These are phyloP conservation scores for Gambusia affinis DNA, from an alignment of 2,113 vertebrate genomes.

Conservation along the genomic window DNA sequence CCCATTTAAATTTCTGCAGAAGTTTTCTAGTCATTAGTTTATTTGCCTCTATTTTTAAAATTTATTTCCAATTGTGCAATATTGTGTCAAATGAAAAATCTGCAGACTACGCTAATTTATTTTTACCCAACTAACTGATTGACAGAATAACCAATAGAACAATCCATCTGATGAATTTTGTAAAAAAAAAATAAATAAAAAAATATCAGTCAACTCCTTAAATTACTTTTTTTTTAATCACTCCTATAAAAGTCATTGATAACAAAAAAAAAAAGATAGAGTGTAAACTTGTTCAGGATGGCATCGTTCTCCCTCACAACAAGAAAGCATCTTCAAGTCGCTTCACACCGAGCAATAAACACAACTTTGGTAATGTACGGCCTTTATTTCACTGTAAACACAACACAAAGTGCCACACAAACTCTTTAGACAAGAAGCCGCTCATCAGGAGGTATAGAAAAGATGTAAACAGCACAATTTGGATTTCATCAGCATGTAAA, in stretches of 20 bases:
- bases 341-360: conserved; percentile 22
- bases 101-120: too few relatives aligned
- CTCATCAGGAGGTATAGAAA: conserved; percentile 12
- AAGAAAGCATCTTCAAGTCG: conserved; percentile 2
- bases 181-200: too few relatives aligned
- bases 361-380: conserved; percentile 17
- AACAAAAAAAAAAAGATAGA: neutral
- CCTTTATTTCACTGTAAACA: conserved; percentile 16
- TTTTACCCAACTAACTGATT: too few relatives aligned
- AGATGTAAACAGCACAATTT: conserved; percentile 9
- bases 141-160: too few relatives aligned
- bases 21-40: too few relatives aligned
- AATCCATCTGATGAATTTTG: too few relatives aligned
- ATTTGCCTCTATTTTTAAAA: too few relatives aligned
- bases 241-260: neutral
- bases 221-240: neutral
- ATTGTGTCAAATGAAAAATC: too few relatives aligned
- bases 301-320: neutral
- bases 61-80: too few relatives aligned
- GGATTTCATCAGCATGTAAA: conserved; percentile 2
- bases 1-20: too few relatives aligned
- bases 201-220: neutral
- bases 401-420: conserved; percentile 18
- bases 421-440: conserved; percentile 12
- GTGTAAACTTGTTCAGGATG: conserved; percentile 10